Evolutionary conservation across 2,888 invertebrate species (phyloP), one percentile per base, ranked within the genome.

Genomic region (Seira musarum): DNA sequence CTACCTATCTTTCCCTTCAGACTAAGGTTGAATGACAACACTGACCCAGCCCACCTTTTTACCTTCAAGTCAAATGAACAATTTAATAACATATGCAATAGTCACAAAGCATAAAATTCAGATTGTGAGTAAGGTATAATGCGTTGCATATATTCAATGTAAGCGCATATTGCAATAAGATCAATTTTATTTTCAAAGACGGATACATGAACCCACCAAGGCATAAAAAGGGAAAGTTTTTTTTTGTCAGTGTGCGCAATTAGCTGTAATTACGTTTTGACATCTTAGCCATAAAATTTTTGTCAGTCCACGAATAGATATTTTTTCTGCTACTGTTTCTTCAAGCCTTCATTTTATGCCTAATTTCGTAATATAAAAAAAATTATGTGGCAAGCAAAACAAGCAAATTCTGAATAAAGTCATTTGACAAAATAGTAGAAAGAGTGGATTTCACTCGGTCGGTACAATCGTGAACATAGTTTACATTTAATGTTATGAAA

Each of bases 11-110:
- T 60, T 5, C 60, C 60, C 60, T 21, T 21, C 10, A 60, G 53
- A 60, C 49, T 49, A 49, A 22, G 22, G 60, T 60, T 60, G 60
- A 60, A 19, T 60, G 60, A 60, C 60, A 60, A 60, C 60, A 22
- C 60, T 60, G 60, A 60, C 60, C 60, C 60, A 60, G 60, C 60
- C 60, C 60, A 60, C 60, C 60, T 21, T 60, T 53, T 53, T 53
- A 53, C 53, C 53, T 53, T 53, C 17, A 15, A 53, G 53, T 53
- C 30, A 30, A 30, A 30, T 30, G 3, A 30, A 30, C 30, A 30
- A 30, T 8, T 30, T 30, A 30, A 8, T 5, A 30, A 17, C 53
- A 53, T 53, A 17, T 53, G 53, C 53, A 53, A 15, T 53, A 40
- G n/a, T n/a, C n/a, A n/a, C 30, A 30, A 30, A 30, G 8, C 30